Evolutionary conservation across 2,113 vertebrate species (phyloP).

Genomic region (Procavia capensis): DNA sequence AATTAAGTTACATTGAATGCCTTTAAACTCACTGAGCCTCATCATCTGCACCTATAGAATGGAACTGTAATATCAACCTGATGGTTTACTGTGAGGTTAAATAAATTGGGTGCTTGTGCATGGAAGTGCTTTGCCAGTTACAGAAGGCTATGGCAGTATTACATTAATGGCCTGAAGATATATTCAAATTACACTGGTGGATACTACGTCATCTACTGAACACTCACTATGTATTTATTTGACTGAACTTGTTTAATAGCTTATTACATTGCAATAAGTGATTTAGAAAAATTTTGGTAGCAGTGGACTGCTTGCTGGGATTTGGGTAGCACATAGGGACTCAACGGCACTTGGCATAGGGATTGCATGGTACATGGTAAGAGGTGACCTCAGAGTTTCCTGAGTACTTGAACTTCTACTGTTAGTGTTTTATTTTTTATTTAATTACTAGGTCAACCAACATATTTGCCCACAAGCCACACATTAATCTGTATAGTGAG

Average conservation of each 20-base stretch:
- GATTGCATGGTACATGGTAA: not conserved
- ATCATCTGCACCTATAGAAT: conserved; percentile 17
- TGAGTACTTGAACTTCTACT: not conserved
- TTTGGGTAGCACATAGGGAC: not conserved
- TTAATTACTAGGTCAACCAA: conserved; percentile 21
- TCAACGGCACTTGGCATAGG: not conserved
- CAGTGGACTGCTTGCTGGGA: not conserved
- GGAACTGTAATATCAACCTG: not conserved
- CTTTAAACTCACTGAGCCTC: not conserved
- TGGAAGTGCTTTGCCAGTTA: not conserved
- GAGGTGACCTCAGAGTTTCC: not conserved
- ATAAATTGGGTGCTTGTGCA: not conserved
- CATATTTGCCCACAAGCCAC: conserved; percentile 3
- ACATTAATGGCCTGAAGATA: not conserved
- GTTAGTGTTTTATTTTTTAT: not conserved
- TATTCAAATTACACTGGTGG: not conserved
- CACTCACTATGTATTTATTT: not conserved
- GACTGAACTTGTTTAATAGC: not conserved
- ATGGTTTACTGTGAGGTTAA: not conserved
- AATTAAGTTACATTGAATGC: not conserved
- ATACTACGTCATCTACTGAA: not conserved
- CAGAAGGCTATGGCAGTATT: not conserved
- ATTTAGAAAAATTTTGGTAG: not conserved
- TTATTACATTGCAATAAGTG: not conserved
- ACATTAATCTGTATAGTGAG: not conserved